Evolutionary conservation across 2,113 vertebrate genomes (phyloP).

Genomic region (Elephantulus edwardii): DNA sequence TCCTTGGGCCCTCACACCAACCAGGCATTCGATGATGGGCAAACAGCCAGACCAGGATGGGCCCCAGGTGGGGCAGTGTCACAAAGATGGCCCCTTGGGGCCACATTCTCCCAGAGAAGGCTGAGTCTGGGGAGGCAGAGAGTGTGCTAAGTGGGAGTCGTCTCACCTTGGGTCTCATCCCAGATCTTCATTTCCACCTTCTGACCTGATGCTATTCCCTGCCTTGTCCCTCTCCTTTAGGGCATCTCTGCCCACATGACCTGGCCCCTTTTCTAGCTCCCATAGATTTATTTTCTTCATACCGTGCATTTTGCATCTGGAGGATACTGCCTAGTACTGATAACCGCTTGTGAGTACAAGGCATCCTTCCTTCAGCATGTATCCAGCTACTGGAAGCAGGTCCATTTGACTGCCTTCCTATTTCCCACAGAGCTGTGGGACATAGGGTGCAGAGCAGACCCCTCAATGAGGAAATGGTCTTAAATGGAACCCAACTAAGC

Average conservation of each 20-base stretch:
- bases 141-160: neutral
- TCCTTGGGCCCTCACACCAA: conserved; percentile 88
- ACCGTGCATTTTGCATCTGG: neutral
- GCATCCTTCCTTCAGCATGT: neutral
- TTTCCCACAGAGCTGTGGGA: neutral
- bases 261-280: neutral
- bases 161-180: rapidly evolving
- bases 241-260: too few species aligned
- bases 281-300: neutral
- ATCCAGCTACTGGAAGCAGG: neutral
- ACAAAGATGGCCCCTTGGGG: conserved; percentile 86
- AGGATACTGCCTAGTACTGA: neutral
- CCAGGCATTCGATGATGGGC: conserved; percentile 81
- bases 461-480: neutral
- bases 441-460: neutral
- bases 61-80: conserved; percentile 90
- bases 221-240: neutral
- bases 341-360: neutral
- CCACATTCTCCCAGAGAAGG: conserved; percentile 83
- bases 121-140: neutral
- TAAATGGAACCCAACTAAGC: neutral
- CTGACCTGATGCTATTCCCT: neutral
- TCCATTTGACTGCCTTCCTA: neutral
- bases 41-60: conserved; percentile 86
- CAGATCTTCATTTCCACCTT: neutral